Percentiles rank a stretch among this genome's conserved stretches.
Evolutionary conservation across 2,113 vertebrate genomes (phyloP).

Genomic region (Bambusicola thoracicus): DNA sequence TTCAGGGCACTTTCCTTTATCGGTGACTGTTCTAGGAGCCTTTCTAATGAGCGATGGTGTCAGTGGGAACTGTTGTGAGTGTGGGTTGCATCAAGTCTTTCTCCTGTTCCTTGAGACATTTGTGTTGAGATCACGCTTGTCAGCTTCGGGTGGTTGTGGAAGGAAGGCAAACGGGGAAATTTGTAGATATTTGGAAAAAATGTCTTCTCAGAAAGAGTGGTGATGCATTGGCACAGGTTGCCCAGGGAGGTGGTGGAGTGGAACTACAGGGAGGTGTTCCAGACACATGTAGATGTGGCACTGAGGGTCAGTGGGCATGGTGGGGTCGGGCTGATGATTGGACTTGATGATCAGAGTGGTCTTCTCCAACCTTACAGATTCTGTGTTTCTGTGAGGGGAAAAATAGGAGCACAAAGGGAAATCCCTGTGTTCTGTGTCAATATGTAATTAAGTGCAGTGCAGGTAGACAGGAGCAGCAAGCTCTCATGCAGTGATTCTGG

Average conservation of each 20-base stretch:
- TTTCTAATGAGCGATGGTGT: neutral
- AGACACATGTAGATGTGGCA: too few relatives aligned
- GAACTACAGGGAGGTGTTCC: too few relatives aligned
- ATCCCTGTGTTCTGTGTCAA: fast-evolving
- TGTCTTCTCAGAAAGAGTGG: too few relatives aligned
- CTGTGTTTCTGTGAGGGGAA: fast-evolving
- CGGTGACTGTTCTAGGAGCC: neutral
- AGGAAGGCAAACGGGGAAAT: neutral
- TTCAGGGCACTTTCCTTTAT: neutral
- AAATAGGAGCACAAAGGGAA: neutral
- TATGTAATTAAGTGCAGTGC: neutral
- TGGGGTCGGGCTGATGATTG: too few relatives aligned
- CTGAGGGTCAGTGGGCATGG: too few relatives aligned
- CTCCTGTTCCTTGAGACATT: neutral
- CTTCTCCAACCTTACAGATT: too few relatives aligned
- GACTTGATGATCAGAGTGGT: too few relatives aligned
- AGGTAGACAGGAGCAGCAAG: neutral
- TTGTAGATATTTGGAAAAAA: neutral
- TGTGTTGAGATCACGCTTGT: neutral
- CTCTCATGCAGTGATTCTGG: fast-evolving
- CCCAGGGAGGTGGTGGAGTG: too few relatives aligned
- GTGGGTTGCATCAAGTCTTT: neutral
- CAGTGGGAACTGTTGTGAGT: neutral
- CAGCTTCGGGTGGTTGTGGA: neutral
- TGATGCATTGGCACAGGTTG: too few relatives aligned